Conservation (phyloP, 2,797 vertebrate species). For the Botia almorhae region DNA sequence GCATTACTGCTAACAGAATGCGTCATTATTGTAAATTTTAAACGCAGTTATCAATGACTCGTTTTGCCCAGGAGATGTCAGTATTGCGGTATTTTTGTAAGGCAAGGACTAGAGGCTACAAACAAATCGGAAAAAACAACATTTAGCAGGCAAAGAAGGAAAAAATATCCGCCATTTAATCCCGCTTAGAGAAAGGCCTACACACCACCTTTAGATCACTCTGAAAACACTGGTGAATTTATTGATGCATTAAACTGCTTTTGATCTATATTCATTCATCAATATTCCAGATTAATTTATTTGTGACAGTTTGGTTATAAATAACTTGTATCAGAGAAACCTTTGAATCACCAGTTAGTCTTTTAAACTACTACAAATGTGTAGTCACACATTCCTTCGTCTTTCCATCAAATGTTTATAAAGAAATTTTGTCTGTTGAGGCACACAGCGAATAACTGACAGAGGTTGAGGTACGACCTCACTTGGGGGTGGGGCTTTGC, state of each 20-base stretch:
- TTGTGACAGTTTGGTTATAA: neutral
- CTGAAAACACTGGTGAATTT: neutral
- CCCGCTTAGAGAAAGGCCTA: neutral
- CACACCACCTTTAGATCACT: neutral
- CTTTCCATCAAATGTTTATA: no score
- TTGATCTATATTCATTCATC: neutral
- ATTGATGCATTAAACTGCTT: neutral
- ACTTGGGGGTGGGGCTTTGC: neutral
- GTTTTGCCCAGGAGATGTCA: slow-evolving; percentile 28
- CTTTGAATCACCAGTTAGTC: neutral
- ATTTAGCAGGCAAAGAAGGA: neutral
- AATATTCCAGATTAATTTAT: neutral
- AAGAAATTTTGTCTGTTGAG: neutral
- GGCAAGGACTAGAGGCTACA: neutral
- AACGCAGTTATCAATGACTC: neutral
- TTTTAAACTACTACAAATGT: neutral
- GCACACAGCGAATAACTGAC: slow-evolving; percentile 14
- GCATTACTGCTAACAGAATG: no score
- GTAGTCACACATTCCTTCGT: neutral
- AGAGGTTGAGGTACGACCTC: neutral
- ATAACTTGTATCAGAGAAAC: neutral
- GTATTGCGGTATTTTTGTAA: slow-evolving; percentile 13
- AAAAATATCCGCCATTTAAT: neutral
- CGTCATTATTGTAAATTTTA: neutral
- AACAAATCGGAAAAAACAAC: neutral